Conservation (phyloP, 2,888 invertebrate species). For the Bombyx huttoni region DNA sequence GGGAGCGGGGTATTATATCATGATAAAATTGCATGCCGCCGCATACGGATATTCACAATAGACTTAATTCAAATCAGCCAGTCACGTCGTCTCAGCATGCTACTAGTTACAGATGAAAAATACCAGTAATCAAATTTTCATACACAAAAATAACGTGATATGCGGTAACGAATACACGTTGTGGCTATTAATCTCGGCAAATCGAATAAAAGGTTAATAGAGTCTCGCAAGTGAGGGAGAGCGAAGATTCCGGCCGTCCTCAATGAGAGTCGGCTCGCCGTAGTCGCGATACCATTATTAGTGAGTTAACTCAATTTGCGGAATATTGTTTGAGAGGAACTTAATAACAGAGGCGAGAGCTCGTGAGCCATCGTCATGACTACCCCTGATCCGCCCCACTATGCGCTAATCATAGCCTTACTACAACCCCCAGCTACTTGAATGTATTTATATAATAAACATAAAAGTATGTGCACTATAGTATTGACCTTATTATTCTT, state of each 20-base stretch:
- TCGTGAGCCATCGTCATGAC: constrained; percentile 50
- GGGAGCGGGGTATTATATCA: constrained; percentile 28
- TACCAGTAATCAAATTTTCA: background rate
- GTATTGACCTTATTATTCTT: no score
- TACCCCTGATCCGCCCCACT: constrained; percentile 40
- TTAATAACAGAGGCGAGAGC: constrained; percentile 66
- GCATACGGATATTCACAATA: background rate
- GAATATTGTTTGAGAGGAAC: constrained; percentile 69
- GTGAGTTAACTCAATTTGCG: constrained; percentile 71
- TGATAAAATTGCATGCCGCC: constrained; percentile 25
- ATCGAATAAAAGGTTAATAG: constrained; percentile 61
- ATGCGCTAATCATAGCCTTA: constrained; percentile 16
- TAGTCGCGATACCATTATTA: constrained; percentile 65
- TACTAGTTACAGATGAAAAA: background rate
- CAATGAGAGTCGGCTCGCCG: constrained; percentile 49
- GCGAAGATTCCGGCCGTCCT: constrained; percentile 52
- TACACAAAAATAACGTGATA: background rate
- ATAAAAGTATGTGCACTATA: no score
- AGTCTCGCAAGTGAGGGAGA: constrained; percentile 33
- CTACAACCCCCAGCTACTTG: background rate
- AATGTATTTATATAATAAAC: background rate
- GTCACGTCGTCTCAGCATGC: background rate
- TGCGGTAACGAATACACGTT: constrained; percentile 32
- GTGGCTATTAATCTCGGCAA: constrained; percentile 56
- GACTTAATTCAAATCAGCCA: background rate